These are phyloP conservation scores for Nasonia oneida DNA, from an alignment of 2,888 invertebrate genomes.

Conservation along the genomic window DNA sequence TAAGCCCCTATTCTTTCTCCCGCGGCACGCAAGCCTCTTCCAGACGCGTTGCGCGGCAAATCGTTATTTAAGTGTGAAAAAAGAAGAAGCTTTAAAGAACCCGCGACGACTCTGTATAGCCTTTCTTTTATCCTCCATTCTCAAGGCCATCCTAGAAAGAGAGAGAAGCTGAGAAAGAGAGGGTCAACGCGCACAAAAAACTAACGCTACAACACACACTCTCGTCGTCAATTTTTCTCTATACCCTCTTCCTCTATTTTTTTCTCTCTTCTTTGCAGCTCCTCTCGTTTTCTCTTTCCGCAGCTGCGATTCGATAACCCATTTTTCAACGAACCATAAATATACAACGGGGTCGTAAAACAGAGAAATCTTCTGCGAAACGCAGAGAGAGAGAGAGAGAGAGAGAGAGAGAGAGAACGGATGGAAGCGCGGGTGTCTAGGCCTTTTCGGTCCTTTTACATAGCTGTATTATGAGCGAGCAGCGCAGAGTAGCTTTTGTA, in stretches of 20 bases:
- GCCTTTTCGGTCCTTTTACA: neutral
- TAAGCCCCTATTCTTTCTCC: constrained; percentile 27
- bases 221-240: constrained; percentile 41
- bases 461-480: neutral
- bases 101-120: constrained; percentile 33
- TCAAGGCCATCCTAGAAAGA: constrained; percentile 57
- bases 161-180: constrained; percentile 17
- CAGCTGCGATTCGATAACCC: constrained; percentile 54
- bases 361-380: constrained; percentile 55
- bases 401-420: neutral
- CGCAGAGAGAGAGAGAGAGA: neutral
- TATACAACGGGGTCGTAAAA: constrained; percentile 50
- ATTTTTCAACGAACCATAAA: constrained; percentile 61
- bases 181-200: constrained; percentile 35
- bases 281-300: constrained; percentile 10
- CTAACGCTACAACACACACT: constrained; percentile 48
- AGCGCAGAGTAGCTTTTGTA: neutral
- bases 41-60: constrained; percentile 29
- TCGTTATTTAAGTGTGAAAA: constrained; percentile 59
- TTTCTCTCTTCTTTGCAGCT: neutral
- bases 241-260: neutral
- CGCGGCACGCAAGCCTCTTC: neutral
- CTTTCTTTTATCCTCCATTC: constrained; percentile 54
- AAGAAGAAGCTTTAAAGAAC: constrained; percentile 54
- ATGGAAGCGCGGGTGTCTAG: constrained; percentile 10